These are phyloP conservation scores for Chroicocephalus ridibundus DNA, from an alignment of 2,113 vertebrate species.

Conservation along the genomic window DNA sequence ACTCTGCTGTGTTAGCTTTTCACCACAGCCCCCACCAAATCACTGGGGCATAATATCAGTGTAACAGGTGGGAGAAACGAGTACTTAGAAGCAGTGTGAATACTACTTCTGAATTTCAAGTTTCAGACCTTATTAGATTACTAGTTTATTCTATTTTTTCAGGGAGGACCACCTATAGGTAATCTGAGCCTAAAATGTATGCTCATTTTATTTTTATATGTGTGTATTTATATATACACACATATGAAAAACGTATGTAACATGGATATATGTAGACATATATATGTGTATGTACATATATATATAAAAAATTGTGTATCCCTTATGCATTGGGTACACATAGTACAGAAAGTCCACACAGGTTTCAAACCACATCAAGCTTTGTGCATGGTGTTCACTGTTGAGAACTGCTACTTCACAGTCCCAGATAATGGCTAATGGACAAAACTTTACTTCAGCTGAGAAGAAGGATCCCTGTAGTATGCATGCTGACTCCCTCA, in stretches of 20 bases:
- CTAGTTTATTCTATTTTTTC: background rate
- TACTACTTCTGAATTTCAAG: background rate
- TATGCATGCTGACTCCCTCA: background rate
- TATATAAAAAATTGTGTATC: background rate
- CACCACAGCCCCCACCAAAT: background rate
- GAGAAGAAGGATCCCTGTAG: background rate
- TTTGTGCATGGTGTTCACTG: background rate
- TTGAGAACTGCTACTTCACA: background rate
- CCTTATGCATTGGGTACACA: background rate
- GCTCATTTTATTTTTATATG: background rate
- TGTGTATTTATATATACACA: too few relatives aligned
- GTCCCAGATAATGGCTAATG: background rate
- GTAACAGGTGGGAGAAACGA: background rate
- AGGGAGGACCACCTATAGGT: background rate
- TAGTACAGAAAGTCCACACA: background rate
- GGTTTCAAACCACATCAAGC: background rate
- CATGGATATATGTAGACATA: background rate
- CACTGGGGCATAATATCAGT: background rate
- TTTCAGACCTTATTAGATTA: background rate
- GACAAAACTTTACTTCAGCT: background rate
- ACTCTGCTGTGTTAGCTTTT: background rate
- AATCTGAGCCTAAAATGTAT: background rate
- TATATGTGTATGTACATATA: too few relatives aligned
- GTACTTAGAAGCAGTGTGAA: background rate
- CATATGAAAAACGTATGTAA: background rate